These are phyloP conservation scores for Chitala chitala DNA, from an alignment of 2,113 vertebrate species.

Conservation along the genomic window DNA sequence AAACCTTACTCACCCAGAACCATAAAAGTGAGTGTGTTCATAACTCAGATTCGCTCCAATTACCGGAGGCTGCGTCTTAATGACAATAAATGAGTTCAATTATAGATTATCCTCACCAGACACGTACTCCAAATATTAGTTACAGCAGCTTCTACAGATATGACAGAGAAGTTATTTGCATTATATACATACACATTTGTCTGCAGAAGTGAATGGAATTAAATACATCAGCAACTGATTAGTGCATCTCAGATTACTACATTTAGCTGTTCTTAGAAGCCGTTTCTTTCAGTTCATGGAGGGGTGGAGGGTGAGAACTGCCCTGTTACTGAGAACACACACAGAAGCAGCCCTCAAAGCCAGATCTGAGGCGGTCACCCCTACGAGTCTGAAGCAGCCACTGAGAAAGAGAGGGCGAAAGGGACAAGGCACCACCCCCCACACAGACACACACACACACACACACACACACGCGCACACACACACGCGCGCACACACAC, in stretches of 20 bases:
- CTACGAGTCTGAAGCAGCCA: no score
- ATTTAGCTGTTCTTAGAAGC: slow-evolving; percentile 5
- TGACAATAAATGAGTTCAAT: slow-evolving; percentile 33
- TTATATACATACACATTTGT: neutral
- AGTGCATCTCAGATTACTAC: slow-evolving; percentile 10
- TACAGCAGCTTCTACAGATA: slow-evolving; percentile 6
- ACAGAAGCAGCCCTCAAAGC: no score
- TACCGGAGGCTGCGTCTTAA: slow-evolving; percentile 23
- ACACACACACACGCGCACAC: no score
- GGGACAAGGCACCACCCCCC: no score
- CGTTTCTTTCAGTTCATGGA: no score
- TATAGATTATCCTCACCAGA: slow-evolving; percentile 29
- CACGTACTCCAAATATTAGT: slow-evolving; percentile 19
- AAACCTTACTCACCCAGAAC: no score
- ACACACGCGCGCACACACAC: no score
- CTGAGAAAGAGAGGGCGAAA: no score
- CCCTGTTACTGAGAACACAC: no score
- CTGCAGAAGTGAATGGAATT: neutral
- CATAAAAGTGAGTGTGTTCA: no score
- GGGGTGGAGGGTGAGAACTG: neutral
- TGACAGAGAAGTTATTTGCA: neutral
- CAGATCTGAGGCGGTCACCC: no score
- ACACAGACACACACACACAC: no score
- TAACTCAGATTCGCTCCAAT: slow-evolving; percentile 33
- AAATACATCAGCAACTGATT: slow-evolving; percentile 13